Evolutionary conservation across 92 coral and sea anemone species (phyloP), one percentile per base, ranked within the genome.

Genomic region (Zoanthus solanderi): DNA sequence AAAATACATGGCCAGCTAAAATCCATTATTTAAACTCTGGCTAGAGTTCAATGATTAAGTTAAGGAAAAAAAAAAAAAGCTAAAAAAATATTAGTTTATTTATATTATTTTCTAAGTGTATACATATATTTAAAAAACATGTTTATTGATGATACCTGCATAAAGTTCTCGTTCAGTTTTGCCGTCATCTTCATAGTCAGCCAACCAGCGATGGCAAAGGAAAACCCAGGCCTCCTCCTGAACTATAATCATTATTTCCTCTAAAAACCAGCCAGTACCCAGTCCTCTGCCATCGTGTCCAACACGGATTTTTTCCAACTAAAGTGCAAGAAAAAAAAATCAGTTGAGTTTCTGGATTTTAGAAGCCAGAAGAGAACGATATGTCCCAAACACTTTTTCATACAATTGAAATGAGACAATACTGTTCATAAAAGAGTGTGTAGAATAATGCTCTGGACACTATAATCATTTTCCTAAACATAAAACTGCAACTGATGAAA

Each of bases 211-310:
- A 84, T 94, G 94, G 78, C 99, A 97, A 42, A 98, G 91, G 86
- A 97, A 91, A 57, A 97, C 98, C 99, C 99, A 97, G 94, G 98
- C 94, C 85, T 97, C 94, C 44, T 97, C 99, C 54, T 94, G 96
- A 10, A 97, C 94, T 54, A 95, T 89, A 71, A 97, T 87, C 80
- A 92, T 93, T 6, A 97, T 93, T 76, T 97, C 99, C 74, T 95
- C 99, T 31, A 97, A 90, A 87, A 93, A 97, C 99, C 99, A 97
- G 1, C 98, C 98, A 11, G 97, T 90, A 11, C 98, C 99, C 67
- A 96, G 94, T 46, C 99, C 99, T 72, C 92, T 90, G 93, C 98
- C 96, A 87, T 97, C 99, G 67, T 97, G 99, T 71, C 99, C 99
- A 73, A 97, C 91, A 69, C 98, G 97, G 63, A 97, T 89, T 78